A percentile compares a stretch with the other conserved stretches of the same genome.
phyloP scores from a whole-genome alignment of 2,113 vertebrate genomes.

The Hemibagrus wyckioides region DNA sequence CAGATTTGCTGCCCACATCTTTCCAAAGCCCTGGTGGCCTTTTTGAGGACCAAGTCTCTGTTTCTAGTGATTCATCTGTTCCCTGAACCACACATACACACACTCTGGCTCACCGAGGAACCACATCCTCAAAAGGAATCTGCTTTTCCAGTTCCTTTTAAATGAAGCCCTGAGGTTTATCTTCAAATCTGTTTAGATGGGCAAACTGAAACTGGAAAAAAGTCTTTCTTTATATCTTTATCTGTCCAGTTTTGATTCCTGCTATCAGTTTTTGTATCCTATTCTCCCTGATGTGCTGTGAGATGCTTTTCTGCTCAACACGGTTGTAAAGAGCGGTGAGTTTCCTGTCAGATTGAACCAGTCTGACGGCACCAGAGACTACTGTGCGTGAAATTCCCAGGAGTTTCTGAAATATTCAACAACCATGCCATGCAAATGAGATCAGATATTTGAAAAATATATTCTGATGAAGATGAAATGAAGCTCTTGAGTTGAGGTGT shows the following conservation, averaged over 20 bases:
- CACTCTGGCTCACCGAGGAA: conserved; percentile 22
- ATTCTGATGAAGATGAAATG: not conserved
- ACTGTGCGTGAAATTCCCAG: not conserved
- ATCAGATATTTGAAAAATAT: not conserved
- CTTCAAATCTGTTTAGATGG: not conserved
- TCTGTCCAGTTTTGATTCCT: not conserved
- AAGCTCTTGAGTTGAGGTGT: not conserved
- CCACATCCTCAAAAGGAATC: conserved; percentile 28
- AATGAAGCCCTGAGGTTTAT: conserved; percentile 1
- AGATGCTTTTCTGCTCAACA: not conserved
- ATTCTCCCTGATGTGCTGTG: no score
- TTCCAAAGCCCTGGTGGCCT: conserved; percentile 30
- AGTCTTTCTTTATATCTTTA: not conserved
- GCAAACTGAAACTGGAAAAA: not conserved
- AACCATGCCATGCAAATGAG: not conserved
- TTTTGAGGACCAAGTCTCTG: conserved; percentile 35
- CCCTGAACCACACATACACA: conserved; percentile 28
- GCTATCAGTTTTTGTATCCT: not conserved
- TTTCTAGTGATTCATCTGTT: conserved; percentile 40
- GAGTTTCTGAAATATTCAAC: not conserved
- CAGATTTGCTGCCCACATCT: conserved; percentile 42
- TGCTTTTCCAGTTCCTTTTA: not conserved
- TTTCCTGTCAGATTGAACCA: not conserved
- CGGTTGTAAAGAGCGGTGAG: not conserved
- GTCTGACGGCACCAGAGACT: not conserved